Conservation (phyloP, 2,888 invertebrate genomes). For the Ophion costatus region DNA sequence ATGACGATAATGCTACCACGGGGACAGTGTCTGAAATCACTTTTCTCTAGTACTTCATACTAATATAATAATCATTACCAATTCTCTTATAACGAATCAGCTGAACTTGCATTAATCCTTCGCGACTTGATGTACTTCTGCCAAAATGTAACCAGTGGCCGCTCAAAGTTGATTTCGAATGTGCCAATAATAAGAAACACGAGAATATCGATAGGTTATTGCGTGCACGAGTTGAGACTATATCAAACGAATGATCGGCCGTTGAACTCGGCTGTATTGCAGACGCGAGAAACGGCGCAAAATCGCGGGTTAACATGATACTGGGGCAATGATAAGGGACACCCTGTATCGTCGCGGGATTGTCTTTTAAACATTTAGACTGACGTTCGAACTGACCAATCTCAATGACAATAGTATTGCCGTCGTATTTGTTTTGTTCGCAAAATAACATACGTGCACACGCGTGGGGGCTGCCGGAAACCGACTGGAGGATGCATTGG, state of each 20-base stretch:
- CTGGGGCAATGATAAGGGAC: constrained; percentile 46
- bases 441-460: neutral
- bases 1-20: too few species aligned
- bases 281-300: constrained; percentile 5
- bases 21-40: too few species aligned
- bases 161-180: neutral
- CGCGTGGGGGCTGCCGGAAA: neutral
- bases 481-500: neutral
- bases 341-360: constrained; percentile 29
- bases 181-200: neutral
- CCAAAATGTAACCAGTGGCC: neutral
- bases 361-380: constrained; percentile 77
- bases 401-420: constrained; percentile 66
- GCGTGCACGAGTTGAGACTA: neutral
- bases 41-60: too few species aligned
- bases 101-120: neutral
- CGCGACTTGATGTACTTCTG: neutral
- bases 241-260: constrained; percentile 41
- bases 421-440: constrained; percentile 52
- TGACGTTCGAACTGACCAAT: constrained; percentile 74
- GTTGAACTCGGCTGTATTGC: constrained; percentile 48
- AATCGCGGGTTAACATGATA: constrained; percentile 43
- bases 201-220: constrained; percentile 11
- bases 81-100: neutral
- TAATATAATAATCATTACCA: too few species aligned